Percentiles rank a stretch among this genome's conserved stretches.
Conservation (phyloP, 2,797 vertebrate species). For the Atherinosoma microstoma region DNA sequence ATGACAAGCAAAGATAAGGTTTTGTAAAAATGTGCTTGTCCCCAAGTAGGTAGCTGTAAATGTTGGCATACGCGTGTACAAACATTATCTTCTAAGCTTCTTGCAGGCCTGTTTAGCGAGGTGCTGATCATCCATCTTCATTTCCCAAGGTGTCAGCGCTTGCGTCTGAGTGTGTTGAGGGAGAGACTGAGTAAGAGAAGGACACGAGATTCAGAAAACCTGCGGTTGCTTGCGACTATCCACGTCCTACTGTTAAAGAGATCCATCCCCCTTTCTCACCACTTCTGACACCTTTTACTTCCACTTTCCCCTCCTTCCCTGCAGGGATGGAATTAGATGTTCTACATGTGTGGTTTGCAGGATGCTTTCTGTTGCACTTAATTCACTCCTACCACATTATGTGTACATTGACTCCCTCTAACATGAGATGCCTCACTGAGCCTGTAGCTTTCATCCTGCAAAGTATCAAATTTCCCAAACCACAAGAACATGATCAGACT, state of each 20-base stretch:
- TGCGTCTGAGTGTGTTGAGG: background rate
- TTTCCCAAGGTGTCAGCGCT: slow-evolving; percentile 56
- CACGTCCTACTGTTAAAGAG: slow-evolving; percentile 28
- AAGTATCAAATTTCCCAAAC: slow-evolving; percentile 38
- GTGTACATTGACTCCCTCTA: slow-evolving; percentile 49
- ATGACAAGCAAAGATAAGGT: slow-evolving; percentile 49
- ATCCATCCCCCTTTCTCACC: slow-evolving; percentile 30
- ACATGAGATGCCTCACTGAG: slow-evolving; percentile 43
- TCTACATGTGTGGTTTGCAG: slow-evolving; percentile 34
- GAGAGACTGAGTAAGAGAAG: slow-evolving; percentile 14
- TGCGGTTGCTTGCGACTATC: slow-evolving; percentile 31
- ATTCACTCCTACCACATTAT: slow-evolving; percentile 23
- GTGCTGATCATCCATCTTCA: slow-evolving; percentile 77
- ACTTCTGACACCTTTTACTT: slow-evolving; percentile 9
- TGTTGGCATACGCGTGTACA: slow-evolving; percentile 14
- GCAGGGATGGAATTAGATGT: slow-evolving; percentile 22
- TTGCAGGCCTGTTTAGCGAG: slow-evolving; percentile 49
- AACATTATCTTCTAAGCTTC: slow-evolving; percentile 62
- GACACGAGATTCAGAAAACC: slow-evolving; percentile 26
- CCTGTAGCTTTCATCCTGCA: slow-evolving; percentile 15
- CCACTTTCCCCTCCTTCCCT: background rate
- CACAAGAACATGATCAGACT: slow-evolving; percentile 1
- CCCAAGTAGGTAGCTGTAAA: slow-evolving; percentile 49
- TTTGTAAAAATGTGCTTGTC: slow-evolving; percentile 33
- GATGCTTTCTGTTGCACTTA: slow-evolving; percentile 31